phyloP scores from a whole-genome alignment of 2,797 vertebrate genomes.

The Myripristis jacobus region DNA sequence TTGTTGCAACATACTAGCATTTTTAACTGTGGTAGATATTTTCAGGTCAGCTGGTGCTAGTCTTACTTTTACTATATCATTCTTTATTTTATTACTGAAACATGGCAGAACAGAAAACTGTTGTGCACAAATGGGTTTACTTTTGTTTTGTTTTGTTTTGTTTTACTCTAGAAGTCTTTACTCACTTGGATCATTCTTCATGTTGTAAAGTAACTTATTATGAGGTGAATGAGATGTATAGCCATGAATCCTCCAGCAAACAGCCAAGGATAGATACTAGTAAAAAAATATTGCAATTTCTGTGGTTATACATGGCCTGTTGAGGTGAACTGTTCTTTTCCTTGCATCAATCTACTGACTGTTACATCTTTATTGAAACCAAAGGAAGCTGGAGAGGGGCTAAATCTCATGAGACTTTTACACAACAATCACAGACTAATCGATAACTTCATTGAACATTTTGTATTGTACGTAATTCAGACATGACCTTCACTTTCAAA shows the following conservation, averaged over 20 bases:
- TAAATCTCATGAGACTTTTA: conserved; percentile 57
- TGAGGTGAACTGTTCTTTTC: conserved; percentile 29
- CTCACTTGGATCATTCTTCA: neutral
- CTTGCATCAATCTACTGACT: conserved; percentile 66
- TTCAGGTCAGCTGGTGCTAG: neutral
- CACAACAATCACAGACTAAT: conserved; percentile 6
- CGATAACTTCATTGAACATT: neutral
- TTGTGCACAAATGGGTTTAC: neutral
- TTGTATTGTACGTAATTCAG: neutral
- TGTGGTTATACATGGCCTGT: conserved; percentile 7
- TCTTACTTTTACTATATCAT: conserved; percentile 5
- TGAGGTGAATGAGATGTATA: conserved; percentile 16
- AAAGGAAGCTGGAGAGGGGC: conserved; percentile 57
- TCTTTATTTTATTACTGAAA: conserved; percentile 23
- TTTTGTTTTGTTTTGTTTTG: conserved; percentile 2
- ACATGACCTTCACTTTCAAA: neutral
- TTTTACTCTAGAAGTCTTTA: neutral
- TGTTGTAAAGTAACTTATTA: conserved; percentile 12
- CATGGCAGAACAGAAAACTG: conserved; percentile 4
- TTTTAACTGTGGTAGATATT: conserved; percentile 7
- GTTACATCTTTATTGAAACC: conserved; percentile 75
- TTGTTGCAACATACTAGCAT: conserved; percentile 2
- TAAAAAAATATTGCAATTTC: conserved; percentile 33
- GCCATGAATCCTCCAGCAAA: conserved; percentile 41
- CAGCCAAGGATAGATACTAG: conserved; percentile 68